These are phyloP conservation scores for Dasypolia templi DNA, from an alignment of 2,888 invertebrate species.

Conservation along the genomic window DNA sequence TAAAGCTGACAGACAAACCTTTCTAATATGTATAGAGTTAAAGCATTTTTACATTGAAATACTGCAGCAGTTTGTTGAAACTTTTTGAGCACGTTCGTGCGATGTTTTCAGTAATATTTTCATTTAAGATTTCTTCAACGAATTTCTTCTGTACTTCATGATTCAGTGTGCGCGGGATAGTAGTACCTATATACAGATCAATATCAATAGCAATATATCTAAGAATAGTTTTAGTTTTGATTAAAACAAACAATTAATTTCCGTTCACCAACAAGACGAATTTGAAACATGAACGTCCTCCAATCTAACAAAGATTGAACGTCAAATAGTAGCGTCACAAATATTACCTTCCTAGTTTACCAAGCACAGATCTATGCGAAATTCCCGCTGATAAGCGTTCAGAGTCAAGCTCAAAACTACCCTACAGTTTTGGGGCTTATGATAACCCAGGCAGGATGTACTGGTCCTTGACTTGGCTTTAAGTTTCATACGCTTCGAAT, in stretches of 20 bases:
- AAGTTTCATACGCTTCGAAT: background rate
- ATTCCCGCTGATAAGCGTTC: background rate
- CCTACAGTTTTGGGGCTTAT: background rate
- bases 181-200: background rate
- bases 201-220: background rate
- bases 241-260: slow-evolving; percentile 13
- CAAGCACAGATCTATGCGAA: background rate
- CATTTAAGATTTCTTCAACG: background rate
- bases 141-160: background rate
- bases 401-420: background rate
- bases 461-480: background rate
- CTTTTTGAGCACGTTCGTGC: slow-evolving; percentile 15
- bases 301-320: background rate
- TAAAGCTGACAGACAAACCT: background rate
- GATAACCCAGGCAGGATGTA: background rate
- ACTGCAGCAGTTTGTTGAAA: slow-evolving; percentile 1
- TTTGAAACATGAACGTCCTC: background rate
- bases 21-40: slow-evolving; percentile 5
- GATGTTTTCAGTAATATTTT: slow-evolving; percentile 11
- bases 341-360: background rate
- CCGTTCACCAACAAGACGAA: slow-evolving; percentile 2
- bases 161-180: background rate
- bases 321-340: background rate
- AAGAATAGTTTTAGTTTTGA: background rate
- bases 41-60: slow-evolving; percentile 7